phyloP scores from a whole-genome alignment of 1,140 invertebrate genomes.

The Drosophila ohnishii region DNA sequence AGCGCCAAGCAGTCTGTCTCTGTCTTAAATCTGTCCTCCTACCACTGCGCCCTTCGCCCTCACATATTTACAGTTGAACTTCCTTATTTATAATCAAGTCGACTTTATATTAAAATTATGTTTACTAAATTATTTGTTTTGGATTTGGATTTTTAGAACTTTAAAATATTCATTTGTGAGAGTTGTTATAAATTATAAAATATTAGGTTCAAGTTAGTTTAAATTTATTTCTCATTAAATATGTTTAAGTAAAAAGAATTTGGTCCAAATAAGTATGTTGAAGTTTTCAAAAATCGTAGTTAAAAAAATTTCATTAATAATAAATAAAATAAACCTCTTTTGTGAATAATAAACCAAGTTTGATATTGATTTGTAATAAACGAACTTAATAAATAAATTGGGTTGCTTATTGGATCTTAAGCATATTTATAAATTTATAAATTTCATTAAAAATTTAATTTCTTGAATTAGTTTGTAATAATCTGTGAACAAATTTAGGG shows the following conservation, averaged over 20 bases:
- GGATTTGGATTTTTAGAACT: not conserved
- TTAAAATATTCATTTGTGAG: not conserved
- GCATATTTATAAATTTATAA: not conserved
- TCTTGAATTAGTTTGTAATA: not conserved
- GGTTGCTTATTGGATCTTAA: too few relatives aligned
- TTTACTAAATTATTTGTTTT: not conserved
- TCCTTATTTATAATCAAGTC: not conserved
- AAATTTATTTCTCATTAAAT: not conserved
- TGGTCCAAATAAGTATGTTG: not conserved
- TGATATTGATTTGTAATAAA: too few relatives aligned
- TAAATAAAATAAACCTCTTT: not conserved
- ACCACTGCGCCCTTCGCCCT: not conserved
- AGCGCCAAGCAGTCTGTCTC: conserved; percentile 42
- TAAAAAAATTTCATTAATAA: not conserved
- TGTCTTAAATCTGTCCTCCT: conserved; percentile 10
- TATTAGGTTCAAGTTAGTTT: not conserved
- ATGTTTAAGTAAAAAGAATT: not conserved
- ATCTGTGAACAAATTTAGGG: not conserved
- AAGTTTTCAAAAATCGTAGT: not conserved
- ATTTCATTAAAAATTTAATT: not conserved
- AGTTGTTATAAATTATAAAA: too few relatives aligned
- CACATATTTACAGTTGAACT: conserved; percentile 2
- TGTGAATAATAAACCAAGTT: not conserved
- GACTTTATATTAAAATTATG: not conserved
- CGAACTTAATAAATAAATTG: too few relatives aligned